A percentile compares a stretch with the other conserved stretches of the same genome.
phyloP scores from a whole-genome alignment of 2,888 invertebrate genomes.

The Caenorhabditis plicata region DNA sequence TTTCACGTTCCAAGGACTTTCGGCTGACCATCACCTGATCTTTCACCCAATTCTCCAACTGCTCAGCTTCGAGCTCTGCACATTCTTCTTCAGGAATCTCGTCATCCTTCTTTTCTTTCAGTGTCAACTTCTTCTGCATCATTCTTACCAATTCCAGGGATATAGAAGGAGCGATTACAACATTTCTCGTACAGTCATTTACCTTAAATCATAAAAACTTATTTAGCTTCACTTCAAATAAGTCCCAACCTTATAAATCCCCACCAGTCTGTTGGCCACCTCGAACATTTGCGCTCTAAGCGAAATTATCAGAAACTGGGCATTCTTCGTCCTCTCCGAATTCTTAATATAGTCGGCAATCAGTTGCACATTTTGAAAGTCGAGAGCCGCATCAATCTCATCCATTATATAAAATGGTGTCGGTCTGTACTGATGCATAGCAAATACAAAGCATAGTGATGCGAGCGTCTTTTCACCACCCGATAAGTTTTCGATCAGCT shows the following conservation, averaged over 20 bases:
- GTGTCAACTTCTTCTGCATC: no score
- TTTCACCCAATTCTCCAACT: no score
- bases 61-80: no score
- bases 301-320: conserved; percentile 96
- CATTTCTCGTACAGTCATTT: conserved; percentile 9
- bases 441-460: conserved; percentile 92
- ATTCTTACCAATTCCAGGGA: no score
- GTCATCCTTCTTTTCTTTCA: no score
- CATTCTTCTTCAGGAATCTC: no score
- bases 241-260: conserved; percentile 82
- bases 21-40: no score
- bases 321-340: conserved; percentile 74
- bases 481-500: conserved; percentile 91
- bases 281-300: conserved; percentile 97
- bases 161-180: conserved; percentile 10
- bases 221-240: background rate
- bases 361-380: conserved; percentile 97
- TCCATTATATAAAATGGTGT: conserved; percentile 91
- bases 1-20: no score
- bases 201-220: background rate
- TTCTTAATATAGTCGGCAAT: conserved; percentile 96
- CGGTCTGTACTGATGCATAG: conserved; percentile 92
- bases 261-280: conserved; percentile 84
- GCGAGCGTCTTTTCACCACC: conserved; percentile 98
- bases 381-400: conserved; percentile 80